Evolutionary conservation across 2,797 vertebrate species (phyloP).

Genomic region (Telmatherina bonti): DNA sequence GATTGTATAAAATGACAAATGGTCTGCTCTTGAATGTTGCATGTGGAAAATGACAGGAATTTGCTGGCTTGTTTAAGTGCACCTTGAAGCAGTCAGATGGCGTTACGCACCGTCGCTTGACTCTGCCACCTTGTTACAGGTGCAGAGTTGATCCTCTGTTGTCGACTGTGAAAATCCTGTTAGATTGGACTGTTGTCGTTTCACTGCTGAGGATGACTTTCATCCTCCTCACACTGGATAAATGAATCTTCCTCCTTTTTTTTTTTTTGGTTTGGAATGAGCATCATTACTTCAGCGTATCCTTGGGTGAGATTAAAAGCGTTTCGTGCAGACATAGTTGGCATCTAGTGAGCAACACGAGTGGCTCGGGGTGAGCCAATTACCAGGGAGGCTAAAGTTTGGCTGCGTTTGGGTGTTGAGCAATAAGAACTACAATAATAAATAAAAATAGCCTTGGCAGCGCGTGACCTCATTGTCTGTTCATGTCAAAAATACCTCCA

Average conservation of each 20-base stretch:
- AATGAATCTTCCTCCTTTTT: neutral
- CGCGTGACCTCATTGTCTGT: conserved; percentile 67
- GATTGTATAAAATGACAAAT: conserved; percentile 66
- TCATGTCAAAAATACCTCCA: conserved; percentile 54
- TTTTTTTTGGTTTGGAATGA: conserved; percentile 5
- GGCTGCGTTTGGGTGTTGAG: conserved; percentile 29
- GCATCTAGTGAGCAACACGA: conserved; percentile 13
- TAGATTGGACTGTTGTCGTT: neutral
- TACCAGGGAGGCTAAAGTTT: conserved; percentile 20
- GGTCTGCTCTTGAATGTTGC: conserved; percentile 66
- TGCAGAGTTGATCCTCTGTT: neutral
- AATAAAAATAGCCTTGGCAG: conserved; percentile 54
- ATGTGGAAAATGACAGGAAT: conserved; percentile 60
- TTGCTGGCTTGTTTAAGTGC: conserved; percentile 51
- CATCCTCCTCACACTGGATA: conserved; percentile 5
- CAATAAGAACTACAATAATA: conserved; percentile 40
- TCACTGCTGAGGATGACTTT: neutral
- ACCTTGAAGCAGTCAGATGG: conserved; percentile 46
- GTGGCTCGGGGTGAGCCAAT: neutral
- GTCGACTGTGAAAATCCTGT: neutral
- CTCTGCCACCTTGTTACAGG: conserved; percentile 5
- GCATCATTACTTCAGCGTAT: conserved; percentile 23
- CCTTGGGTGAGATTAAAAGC: conserved; percentile 18
- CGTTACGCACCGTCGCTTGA: conserved; percentile 47
- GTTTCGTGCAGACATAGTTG: neutral